Evolutionary conservation across 2,888 invertebrate species (phyloP).

Genomic region (Vesta saturnalis): DNA sequence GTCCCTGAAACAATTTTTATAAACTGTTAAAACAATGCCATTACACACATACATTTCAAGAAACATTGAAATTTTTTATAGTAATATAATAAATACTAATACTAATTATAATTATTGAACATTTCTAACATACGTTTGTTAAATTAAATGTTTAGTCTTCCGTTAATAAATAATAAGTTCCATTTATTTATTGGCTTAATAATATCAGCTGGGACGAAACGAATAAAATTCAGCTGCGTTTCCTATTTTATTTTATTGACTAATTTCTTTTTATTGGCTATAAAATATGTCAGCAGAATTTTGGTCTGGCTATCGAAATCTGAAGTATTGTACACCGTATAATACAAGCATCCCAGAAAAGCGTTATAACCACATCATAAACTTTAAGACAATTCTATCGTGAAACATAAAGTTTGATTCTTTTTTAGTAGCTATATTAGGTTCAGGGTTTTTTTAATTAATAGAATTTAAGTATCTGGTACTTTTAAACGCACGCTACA

Average conservation of each 20-base stretch:
- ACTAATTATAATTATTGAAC: too few species aligned
- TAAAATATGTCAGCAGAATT: constrained; percentile 27
- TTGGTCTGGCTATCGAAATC: constrained; percentile 22
- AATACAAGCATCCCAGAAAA: constrained; percentile 23
- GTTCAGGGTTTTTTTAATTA: neutral
- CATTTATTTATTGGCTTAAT: constrained; percentile 16
- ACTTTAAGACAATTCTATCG: constrained; percentile 19
- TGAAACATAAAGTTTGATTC: constrained; percentile 17
- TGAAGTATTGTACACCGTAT: constrained; percentile 14
- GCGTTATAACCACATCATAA: constrained; percentile 26
- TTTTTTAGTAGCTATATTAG: neutral
- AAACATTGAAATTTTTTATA: too few species aligned
- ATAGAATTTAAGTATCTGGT: too few species aligned
- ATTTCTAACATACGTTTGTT: too few species aligned
- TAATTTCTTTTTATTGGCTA: constrained; percentile 24
- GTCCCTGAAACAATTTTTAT: constrained; percentile 66
- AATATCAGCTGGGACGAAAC: constrained; percentile 10
- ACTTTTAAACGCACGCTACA: neutral
- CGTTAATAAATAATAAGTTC: constrained; percentile 12
- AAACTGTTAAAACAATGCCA: neutral
- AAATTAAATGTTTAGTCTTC: neutral
- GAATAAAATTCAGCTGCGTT: constrained; percentile 20
- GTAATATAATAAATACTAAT: too few species aligned
- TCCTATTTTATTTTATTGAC: constrained; percentile 25
- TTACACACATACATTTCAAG: neutral